Conservation (phyloP, 2,113 vertebrate genomes). For the Ginglymostoma cirratum region DNA sequence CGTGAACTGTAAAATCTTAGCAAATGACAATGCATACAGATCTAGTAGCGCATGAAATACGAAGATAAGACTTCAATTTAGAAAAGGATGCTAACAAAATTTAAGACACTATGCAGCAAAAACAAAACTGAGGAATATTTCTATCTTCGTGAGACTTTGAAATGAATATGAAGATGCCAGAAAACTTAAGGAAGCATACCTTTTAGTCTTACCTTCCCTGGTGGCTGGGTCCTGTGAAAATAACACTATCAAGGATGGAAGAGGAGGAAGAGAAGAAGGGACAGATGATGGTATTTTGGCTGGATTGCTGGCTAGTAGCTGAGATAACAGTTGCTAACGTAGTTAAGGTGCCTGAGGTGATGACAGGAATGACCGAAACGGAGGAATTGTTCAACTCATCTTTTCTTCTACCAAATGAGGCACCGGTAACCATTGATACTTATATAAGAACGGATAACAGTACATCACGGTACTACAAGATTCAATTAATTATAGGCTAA, state of each 20-base stretch:
- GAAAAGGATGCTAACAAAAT: background rate
- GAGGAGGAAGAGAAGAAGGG: conserved; percentile 51
- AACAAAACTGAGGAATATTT: background rate
- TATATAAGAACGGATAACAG: background rate
- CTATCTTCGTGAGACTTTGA: too few relatives aligned
- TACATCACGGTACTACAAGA: background rate
- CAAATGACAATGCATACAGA: background rate
- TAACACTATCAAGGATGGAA: conserved; percentile 51
- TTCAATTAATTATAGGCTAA: background rate
- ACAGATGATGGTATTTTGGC: conserved; percentile 17
- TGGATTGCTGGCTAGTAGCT: conserved; percentile 51
- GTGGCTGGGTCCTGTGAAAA: conserved; percentile 46
- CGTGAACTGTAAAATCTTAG: background rate
- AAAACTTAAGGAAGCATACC: background rate
- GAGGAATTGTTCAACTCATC: conserved; percentile 60
- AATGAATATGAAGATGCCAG: background rate
- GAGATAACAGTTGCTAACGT: conserved; percentile 57
- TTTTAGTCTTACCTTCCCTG: conserved; percentile 54
- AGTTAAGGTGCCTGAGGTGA: conserved; percentile 64
- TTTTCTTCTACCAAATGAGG: conserved; percentile 62
- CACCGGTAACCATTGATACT: conserved; percentile 52
- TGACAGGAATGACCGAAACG: conserved; percentile 61
- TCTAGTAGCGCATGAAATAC: background rate
- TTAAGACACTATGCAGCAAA: background rate
- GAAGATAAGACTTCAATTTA: background rate